Percentiles rank a stretch among this genome's conserved stretches.
phyloP scores from a whole-genome alignment of 2,888 invertebrate species.

The Litoditis marina region DNA sequence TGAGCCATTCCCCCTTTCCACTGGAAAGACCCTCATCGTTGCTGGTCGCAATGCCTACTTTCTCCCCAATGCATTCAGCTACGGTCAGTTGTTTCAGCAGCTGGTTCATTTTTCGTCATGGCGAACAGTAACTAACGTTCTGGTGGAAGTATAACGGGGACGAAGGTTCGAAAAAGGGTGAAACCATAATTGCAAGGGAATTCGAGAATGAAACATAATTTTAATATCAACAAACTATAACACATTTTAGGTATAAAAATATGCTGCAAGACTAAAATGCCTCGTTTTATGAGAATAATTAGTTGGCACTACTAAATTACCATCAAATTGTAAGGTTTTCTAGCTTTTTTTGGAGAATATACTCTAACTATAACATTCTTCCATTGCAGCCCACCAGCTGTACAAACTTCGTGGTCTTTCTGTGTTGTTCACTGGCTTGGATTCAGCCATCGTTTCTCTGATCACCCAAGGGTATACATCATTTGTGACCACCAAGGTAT shows the following conservation, averaged over 20 bases:
- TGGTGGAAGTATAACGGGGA: not conserved
- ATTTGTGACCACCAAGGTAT: constrained; percentile 17
- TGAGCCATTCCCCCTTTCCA: constrained; percentile 59
- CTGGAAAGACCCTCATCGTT: constrained; percentile 48
- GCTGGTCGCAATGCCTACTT: constrained; percentile 59
- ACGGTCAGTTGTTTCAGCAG: constrained; percentile 34
- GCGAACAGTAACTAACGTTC: too few relatives aligned
- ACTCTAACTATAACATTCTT: too few relatives aligned
- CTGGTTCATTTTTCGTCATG: not conserved
- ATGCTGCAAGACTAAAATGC: too few relatives aligned
- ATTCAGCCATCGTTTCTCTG: constrained; percentile 42
- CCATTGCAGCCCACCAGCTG: constrained; percentile 50
- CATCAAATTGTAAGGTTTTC: too few relatives aligned
- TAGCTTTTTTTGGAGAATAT: too few relatives aligned
- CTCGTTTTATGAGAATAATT: too few relatives aligned
- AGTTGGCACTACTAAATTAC: too few relatives aligned
- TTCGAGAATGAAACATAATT: too few relatives aligned
- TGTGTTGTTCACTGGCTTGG: constrained; percentile 55
- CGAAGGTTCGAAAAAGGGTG: not conserved
- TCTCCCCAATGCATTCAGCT: constrained; percentile 58
- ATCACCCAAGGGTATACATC: constrained; percentile 38
- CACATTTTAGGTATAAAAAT: too few relatives aligned
- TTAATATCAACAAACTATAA: too few relatives aligned
- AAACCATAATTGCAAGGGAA: not conserved
- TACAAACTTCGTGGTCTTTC: constrained; percentile 38